Conservation (phyloP, 2,888 invertebrate genomes). For the Platypus cylindrus region DNA sequence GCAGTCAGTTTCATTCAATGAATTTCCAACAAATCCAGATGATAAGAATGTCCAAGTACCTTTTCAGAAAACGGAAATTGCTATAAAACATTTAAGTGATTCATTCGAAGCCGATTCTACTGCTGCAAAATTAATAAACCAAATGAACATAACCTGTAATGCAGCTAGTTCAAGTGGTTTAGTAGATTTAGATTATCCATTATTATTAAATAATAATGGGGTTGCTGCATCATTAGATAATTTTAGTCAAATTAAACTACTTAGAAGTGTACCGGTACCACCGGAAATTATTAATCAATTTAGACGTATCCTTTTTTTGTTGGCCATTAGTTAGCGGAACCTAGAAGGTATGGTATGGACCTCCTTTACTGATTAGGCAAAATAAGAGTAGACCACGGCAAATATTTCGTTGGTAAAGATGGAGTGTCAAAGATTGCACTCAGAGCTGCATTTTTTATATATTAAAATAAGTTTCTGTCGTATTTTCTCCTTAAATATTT, state of each 20-base stretch:
- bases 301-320: conserved; percentile 70
- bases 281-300: conserved; percentile 92
- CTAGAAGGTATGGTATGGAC: too few relatives aligned
- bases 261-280: conserved; percentile 79
- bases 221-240: conserved; percentile 51
- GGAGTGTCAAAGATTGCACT: too few relatives aligned
- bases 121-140: conserved; percentile 58
- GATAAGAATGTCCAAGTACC: conserved; percentile 33
- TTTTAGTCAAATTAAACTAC: conserved; percentile 65
- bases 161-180: conserved; percentile 72
- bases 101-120: conserved; percentile 55
- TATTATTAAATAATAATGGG: conserved; percentile 56
- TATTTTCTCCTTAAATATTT: conserved; percentile 14
- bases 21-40: too few relatives aligned
- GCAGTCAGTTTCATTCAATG: too few relatives aligned
- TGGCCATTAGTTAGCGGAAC: too few relatives aligned
- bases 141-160: conserved; percentile 52
- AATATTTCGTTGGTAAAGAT: conserved; percentile 1
- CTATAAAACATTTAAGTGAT: conserved; percentile 69
- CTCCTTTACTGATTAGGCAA: too few relatives aligned
- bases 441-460: too few relatives aligned
- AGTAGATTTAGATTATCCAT: conserved; percentile 83
- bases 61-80: conserved; percentile 57
- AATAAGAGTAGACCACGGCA: not conserved
- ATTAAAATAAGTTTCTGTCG: conserved; percentile 10